Evolutionary conservation across 2,888 invertebrate species (phyloP), one percentile per base, ranked within the genome.

Genomic region (Metacarcinus magister): DNA sequence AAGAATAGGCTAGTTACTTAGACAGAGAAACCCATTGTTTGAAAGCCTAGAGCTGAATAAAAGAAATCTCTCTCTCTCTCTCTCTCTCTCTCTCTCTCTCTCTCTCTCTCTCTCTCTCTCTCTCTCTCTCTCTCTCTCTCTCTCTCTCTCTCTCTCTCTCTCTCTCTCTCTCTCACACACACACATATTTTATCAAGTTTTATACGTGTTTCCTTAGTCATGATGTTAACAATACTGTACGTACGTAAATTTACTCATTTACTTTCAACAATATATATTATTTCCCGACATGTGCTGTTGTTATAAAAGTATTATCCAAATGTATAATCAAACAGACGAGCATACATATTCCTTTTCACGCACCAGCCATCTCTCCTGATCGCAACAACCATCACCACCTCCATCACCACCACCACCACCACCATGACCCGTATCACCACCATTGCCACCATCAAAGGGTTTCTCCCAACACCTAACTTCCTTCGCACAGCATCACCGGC

Each of bases 381-480:
- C 87, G 5, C 87, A 87, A 28, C 89, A 32, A 89, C 89, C 89
- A 89, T 39, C 89, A 67, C 67, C 87, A 87, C 39, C 89, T 32
- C 39, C 89, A 89, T 16, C 23, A 67, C 67, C 67, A 89, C 39
- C 89, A n/a, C 89, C 89, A 39, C 89, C 89, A 75, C 75, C 90
- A 90, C 43, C 90, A 90, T 75, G 75, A 19, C 28, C 28, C 28
- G 75, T 7, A 75, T 75, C 19, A 23, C 75, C 75, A 23, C 75
- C 75, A 23, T 23, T n/a, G n/a, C 75, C 75, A 75, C n/a, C 10
- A 75, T 75, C 8, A n/a, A 75, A 75, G 28, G 7, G 23, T 8
- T 23, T 75, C n/a, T 75, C 8, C 75, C 75, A 75, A 75, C 4
- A 4, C 8, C 23, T 75, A 28, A 19, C 5, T 16, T 28, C 75